A percentile compares a stretch with the other conserved stretches of the same genome.
Conservation (phyloP, 92 coral and sea anemone species). For the Palythoa caribaeorum region DNA sequence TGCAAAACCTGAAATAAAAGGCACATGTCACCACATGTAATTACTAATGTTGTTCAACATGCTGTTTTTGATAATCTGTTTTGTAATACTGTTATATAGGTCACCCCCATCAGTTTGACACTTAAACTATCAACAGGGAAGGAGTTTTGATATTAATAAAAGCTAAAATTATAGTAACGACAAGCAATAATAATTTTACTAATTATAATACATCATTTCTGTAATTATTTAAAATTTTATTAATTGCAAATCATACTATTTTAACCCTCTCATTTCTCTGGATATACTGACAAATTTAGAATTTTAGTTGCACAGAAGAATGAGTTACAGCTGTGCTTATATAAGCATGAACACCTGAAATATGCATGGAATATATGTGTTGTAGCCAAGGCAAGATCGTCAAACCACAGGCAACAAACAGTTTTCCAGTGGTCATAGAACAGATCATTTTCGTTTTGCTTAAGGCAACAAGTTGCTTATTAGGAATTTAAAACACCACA, state of each 20-base stretch:
- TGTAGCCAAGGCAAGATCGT: conserved; percentile 39
- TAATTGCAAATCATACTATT: neutral
- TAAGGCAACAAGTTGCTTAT: conserved; percentile 52
- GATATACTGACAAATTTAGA: neutral
- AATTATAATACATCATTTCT: too few relatives aligned
- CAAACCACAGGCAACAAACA: conserved; percentile 50
- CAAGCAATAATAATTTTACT: neutral
- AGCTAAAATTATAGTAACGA: neutral
- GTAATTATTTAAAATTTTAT: too few relatives aligned
- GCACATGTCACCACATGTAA: conserved; percentile 6
- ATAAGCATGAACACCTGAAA: neutral
- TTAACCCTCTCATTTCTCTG: conserved; percentile 1
- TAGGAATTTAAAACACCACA: conserved; percentile 3
- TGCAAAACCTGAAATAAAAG: conserved; percentile 61
- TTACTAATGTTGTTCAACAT: neutral
- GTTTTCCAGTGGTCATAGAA: conserved; percentile 41
- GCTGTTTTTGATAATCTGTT: conserved; percentile 7
- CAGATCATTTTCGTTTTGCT: neutral
- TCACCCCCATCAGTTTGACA: conserved; percentile 9
- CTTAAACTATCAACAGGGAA: conserved; percentile 2
- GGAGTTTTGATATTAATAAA: neutral
- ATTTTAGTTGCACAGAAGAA: conserved; percentile 7
- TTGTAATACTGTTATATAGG: neutral
- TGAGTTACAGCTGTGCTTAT: conserved; percentile 9
- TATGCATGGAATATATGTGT: conserved; percentile 34